A percentile compares a stretch with the other conserved stretches of the same genome.
These are phyloP conservation scores for Arion vulgaris DNA, from an alignment of 1,140 invertebrate species.

Conservation along the genomic window DNA sequence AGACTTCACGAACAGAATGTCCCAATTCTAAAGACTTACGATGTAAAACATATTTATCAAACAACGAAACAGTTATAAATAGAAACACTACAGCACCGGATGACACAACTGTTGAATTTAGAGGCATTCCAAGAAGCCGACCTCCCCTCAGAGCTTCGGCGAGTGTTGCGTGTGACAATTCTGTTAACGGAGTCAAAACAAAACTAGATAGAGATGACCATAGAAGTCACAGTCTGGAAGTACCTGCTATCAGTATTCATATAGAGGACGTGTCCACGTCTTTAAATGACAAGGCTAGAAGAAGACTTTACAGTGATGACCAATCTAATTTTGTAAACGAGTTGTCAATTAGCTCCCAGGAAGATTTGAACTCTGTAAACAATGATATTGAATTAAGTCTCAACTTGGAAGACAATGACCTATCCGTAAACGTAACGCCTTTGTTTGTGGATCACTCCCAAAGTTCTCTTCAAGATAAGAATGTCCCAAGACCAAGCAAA, in stretches of 20 bases:
- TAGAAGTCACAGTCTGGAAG: neutral
- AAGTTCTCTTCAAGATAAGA: neutral
- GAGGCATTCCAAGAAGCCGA: neutral
- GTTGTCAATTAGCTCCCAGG: neutral
- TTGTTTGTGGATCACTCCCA: neutral
- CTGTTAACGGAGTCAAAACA: neutral
- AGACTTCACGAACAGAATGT: neutral
- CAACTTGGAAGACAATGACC: neutral
- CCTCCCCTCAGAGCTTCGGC: neutral
- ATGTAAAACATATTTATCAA: neutral
- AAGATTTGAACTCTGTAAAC: neutral
- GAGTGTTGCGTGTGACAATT: neutral
- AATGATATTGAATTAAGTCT: neutral
- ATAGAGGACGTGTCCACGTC: neutral
- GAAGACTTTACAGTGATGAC: neutral
- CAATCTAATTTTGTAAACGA: neutral
- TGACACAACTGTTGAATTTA: neutral
- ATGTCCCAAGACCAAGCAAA: neutral
- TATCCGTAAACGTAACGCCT: neutral
- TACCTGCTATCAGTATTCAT: neutral
- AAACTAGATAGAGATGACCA: neutral
- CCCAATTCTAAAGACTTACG: neutral
- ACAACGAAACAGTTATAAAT: neutral
- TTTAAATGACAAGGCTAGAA: neutral
- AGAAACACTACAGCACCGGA: neutral